Percentiles rank a stretch among this genome's conserved stretches.
phyloP scores from a whole-genome alignment of 2,888 invertebrate genomes.

The Mystacides longicornis region DNA sequence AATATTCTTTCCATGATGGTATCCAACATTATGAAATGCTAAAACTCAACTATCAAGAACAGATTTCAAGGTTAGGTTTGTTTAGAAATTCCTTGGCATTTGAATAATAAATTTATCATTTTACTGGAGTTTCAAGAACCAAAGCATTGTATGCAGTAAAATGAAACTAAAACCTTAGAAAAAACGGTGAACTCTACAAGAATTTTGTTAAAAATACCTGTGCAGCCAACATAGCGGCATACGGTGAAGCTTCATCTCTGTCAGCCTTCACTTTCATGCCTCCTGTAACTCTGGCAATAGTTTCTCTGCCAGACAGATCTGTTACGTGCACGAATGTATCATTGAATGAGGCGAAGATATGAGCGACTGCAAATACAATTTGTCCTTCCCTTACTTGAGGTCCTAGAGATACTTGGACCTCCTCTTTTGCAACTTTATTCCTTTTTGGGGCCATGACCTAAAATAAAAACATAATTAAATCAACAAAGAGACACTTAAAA shows the following conservation, averaged over 20 bases:
- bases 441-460: constrained; percentile 87
- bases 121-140: too few relatives aligned
- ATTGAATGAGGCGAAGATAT: constrained; percentile 99
- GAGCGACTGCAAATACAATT: constrained; percentile 97
- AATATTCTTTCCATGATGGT: too few relatives aligned
- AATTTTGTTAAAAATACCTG: too few relatives aligned
- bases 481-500: neutral
- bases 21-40: too few relatives aligned
- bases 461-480: constrained; percentile 9
- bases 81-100: too few relatives aligned
- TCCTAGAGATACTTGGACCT: constrained; percentile 91
- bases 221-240: constrained; percentile 99
- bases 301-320: constrained; percentile 95
- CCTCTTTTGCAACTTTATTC: constrained; percentile 94
- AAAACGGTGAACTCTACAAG: too few relatives aligned
- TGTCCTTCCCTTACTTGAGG: constrained; percentile 97
- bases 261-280: constrained; percentile 99
- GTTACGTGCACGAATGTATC: constrained; percentile 99
- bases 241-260: constrained; percentile 99
- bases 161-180: too few relatives aligned
- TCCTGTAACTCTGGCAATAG: constrained; percentile 90
- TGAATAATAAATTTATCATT: too few relatives aligned
- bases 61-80: too few relatives aligned
- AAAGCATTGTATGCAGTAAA: too few relatives aligned
- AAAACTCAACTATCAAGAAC: too few relatives aligned